Conservation (phyloP, 2,113 vertebrate species). For the Microtus oregoni region DNA sequence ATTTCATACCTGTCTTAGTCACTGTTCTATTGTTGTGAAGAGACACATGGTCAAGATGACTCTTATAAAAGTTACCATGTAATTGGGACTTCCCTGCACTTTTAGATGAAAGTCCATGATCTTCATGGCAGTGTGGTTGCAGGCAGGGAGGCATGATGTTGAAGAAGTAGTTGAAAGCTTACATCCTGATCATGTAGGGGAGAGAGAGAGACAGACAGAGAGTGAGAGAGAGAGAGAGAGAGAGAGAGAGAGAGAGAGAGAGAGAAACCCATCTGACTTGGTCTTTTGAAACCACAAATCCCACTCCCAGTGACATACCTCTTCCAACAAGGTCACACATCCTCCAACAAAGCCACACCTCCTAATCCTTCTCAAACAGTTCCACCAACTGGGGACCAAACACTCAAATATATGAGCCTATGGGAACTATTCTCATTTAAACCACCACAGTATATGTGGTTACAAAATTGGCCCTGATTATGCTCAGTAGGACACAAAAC, state of each 20-base stretch:
- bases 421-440: not conserved
- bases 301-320: not conserved
- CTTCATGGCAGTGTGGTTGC: not conserved
- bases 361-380: not conserved
- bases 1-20: not conserved
- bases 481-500: not conserved
- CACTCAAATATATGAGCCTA: not conserved
- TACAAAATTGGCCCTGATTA: too few species aligned
- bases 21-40: not conserved
- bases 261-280: not conserved
- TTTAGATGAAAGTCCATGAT: not conserved
- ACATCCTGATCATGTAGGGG: too few species aligned
- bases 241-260: not conserved
- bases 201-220: not conserved
- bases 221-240: not conserved
- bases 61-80: not conserved
- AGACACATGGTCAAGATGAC: not conserved
- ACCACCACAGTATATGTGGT: not conserved
- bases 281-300: not conserved
- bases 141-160: not conserved
- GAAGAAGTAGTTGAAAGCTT: not conserved
- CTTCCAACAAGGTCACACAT: not conserved
- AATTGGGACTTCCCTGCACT: not conserved
- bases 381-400: not conserved
- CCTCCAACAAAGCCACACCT: not conserved